Base-by-base conservation (phyloP, 2,113 vertebrate species). In the Vulpes ferrilata region DNA sequence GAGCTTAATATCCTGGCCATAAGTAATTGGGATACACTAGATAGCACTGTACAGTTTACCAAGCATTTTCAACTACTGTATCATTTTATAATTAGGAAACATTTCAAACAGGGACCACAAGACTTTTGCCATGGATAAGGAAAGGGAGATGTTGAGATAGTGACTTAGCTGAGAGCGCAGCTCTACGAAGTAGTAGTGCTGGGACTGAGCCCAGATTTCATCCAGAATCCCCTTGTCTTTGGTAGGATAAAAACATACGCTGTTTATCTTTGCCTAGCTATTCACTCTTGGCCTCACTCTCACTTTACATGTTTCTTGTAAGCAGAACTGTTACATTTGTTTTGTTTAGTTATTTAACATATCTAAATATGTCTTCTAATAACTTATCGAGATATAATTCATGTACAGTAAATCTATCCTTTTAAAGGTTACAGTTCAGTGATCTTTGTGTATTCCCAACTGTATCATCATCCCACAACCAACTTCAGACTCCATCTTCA, bases 61-160 rank as follows among this genome's bases (percentile, higher is more conserved):
- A 82, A 38, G 60, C 35, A 85, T 91, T 87, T 93, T 90, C 83
- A 88, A 73, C 51, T 35, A 57, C 19, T 27, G 22, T 57, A 67
- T 93, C 15, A 38, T 38, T 93, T 91, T 82, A 79, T 82, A 85
- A 35, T 89, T 48, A 60, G 48, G 12, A 1, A 62, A 23, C 25
- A 95, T 85, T 90, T 96, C 4, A 90, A 90, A 59, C 38, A 88
- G 27, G 23, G 38, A 51, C 10, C 82, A 48, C 30, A 51, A 96
- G n/a, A 55, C 2, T 4, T 86, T 55, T 69, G 12, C 60, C 38
- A 59, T 51, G 15, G 7, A 69, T 81, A 4, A 93, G 55, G 30
- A 92, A 95, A 51, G 12, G 12, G 20, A 80, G 23, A 71, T 17
- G 51, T 4, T 32, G 53, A 79, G 4, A n/a, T 7, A 64, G 30